Conservation (phyloP, 2,113 vertebrate genomes). For the Calypte anna region DNA sequence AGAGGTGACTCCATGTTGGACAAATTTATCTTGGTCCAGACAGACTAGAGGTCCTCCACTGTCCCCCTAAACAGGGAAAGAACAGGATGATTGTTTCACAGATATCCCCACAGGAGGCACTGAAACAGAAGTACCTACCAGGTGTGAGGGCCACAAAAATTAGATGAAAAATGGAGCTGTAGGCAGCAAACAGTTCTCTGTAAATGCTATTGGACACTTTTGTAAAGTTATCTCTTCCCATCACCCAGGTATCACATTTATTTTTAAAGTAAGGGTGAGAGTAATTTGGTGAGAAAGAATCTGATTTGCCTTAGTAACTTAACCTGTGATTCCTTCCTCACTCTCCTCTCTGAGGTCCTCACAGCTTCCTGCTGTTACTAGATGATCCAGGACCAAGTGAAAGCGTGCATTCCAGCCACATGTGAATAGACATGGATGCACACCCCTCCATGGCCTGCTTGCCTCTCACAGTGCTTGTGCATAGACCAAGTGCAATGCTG, state of each 20-base stretch:
- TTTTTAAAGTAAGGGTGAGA: background rate
- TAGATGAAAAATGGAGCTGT: background rate
- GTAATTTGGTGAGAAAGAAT: background rate
- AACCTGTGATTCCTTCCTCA: background rate
- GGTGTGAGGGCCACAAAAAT: rapidly evolving
- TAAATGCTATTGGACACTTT: background rate
- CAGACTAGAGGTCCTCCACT: conserved; percentile 96
- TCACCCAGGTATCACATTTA: background rate
- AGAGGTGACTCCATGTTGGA: conserved; percentile 94
- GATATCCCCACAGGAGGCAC: background rate
- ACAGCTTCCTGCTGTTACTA: background rate
- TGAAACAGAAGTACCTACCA: background rate
- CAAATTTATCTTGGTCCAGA: conserved; percentile 80
- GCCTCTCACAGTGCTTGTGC: background rate
- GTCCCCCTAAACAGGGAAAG: conserved; percentile 84
- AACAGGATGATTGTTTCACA: background rate
- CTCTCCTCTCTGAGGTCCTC: background rate
- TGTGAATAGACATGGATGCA: background rate
- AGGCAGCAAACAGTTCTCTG: background rate
- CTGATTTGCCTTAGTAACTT: background rate
- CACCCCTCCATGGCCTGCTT: background rate
- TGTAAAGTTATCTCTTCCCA: background rate
- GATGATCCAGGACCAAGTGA: background rate
- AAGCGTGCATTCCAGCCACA: background rate
- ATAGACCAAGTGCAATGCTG: background rate